A percentile compares a stretch with the other conserved stretches of the same genome.
Evolutionary conservation across 2,797 vertebrate species (phyloP).

Genomic region (Mycteria americana): DNA sequence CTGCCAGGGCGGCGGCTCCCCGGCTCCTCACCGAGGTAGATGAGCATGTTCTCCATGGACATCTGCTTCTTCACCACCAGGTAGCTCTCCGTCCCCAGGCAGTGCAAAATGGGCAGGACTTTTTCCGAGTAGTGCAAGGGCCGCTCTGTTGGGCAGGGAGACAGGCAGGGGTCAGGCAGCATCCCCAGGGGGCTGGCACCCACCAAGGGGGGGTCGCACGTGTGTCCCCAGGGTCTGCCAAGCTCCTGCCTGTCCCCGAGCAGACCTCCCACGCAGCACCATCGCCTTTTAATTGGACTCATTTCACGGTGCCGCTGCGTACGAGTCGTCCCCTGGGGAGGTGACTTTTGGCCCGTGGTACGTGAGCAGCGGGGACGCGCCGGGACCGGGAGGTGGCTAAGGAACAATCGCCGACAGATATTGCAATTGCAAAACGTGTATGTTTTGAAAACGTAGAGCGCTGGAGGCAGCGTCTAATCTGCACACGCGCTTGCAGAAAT

Average conservation of each 20-base stretch:
- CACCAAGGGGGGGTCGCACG: rapidly evolving
- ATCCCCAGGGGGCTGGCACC: not conserved
- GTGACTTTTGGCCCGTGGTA: not conserved
- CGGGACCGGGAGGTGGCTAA: not conserved
- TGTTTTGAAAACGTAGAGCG: not conserved
- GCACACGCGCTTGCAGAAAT: no score
- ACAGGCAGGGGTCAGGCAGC: not conserved
- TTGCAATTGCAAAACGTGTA: rapidly evolving
- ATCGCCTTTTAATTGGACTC: not conserved
- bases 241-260: not conserved
- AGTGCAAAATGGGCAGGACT: conserved; percentile 88
- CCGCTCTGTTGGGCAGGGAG: conserved; percentile 78
- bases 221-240: not conserved
- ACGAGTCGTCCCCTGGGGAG: not conserved
- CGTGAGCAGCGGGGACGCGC: not conserved
- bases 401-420: not conserved
- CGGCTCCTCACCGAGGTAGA: conserved; percentile 82
- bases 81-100: conserved; percentile 83
- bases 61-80: conserved; percentile 89
- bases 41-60: conserved; percentile 87
- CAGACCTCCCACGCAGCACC: not conserved
- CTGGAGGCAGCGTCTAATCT: rapidly evolving
- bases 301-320: not conserved
- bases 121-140: conserved; percentile 90
- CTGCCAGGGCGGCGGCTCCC: no score